A percentile compares a stretch with the other conserved stretches of the same genome.
phyloP scores from a whole-genome alignment of 2,797 vertebrate genomes.

The Cetoscarus ocellatus region DNA sequence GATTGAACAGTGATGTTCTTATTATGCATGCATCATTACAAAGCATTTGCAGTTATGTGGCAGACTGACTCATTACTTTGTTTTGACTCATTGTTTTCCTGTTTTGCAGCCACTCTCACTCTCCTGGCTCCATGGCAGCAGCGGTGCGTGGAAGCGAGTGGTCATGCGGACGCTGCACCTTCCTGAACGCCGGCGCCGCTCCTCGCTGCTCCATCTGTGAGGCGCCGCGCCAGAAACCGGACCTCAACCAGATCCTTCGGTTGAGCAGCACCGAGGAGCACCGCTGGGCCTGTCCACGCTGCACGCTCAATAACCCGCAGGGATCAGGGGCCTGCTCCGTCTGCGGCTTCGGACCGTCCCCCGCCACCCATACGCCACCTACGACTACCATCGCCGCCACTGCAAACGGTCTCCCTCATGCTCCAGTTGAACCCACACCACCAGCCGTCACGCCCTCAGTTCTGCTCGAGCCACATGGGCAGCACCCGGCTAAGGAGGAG shows the following conservation, averaged over 20 bases:
- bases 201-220: constrained; percentile 98
- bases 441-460: constrained; percentile 58
- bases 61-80: constrained; percentile 5
- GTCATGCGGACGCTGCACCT: constrained; percentile 98
- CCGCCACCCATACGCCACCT: constrained; percentile 78
- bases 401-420: constrained; percentile 81
- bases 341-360: constrained; percentile 89
- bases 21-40: constrained; percentile 21
- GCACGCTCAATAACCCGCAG: constrained; percentile 94
- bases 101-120: constrained; percentile 91
- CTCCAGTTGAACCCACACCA: constrained; percentile 59
- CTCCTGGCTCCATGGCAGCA: constrained; percentile 93
- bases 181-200: constrained; percentile 91
- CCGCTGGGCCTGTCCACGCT: constrained; percentile 94
- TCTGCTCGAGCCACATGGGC: constrained; percentile 74
- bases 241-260: constrained; percentile 96
- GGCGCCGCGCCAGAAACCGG: constrained; percentile 95
- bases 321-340: constrained; percentile 92
- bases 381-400: constrained; percentile 72
- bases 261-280: constrained; percentile 93
- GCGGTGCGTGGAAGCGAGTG: constrained; percentile 88
- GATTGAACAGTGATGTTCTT: not conserved
- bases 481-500: constrained; percentile 74
- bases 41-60: constrained; percentile 12
- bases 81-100: constrained; percentile 48